phyloP scores from a whole-genome alignment of 2,888 invertebrate species.

The Unio pictorum region DNA sequence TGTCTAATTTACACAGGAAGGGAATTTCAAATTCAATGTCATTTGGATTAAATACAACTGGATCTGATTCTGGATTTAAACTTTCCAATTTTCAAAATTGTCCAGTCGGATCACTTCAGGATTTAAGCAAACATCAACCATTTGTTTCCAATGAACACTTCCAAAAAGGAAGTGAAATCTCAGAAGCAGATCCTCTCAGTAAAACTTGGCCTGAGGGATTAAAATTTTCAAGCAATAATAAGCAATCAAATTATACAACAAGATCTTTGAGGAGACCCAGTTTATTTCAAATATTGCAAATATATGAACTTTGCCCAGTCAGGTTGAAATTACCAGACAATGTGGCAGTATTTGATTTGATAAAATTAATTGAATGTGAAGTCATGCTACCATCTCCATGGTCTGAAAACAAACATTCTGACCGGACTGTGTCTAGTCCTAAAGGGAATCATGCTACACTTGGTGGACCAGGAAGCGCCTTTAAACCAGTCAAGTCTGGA shows the following conservation, averaged over 20 bases:
- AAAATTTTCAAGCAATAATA: not conserved
- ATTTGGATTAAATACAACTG: constrained; percentile 31
- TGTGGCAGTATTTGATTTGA: constrained; percentile 30
- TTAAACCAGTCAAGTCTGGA: constrained; percentile 41
- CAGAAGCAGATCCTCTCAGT: constrained; percentile 34
- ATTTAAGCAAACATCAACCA: constrained; percentile 8
- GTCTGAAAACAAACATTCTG: constrained; percentile 12
- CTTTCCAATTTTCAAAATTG: constrained; percentile 30
- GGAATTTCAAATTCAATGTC: constrained; percentile 38
- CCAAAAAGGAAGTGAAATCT: constrained; percentile 5
- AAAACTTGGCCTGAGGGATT: constrained; percentile 16
- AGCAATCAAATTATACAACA: not conserved
- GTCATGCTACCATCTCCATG: constrained; percentile 34
- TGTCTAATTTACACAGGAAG: constrained; percentile 8
- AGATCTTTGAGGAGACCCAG: constrained; percentile 29
- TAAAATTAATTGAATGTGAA: constrained; percentile 38
- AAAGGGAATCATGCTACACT: constrained; percentile 46
- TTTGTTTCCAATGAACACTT: too few species aligned
- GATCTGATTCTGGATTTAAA: constrained; percentile 4
- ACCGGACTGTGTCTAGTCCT: constrained; percentile 23
- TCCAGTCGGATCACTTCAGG: constrained; percentile 33
- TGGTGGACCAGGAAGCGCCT: constrained; percentile 59
- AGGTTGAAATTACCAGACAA: constrained; percentile 38
- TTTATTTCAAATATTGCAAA: constrained; percentile 54
- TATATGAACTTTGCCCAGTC: constrained; percentile 47